Base-by-base conservation (phyloP, 1,140 invertebrate species). In the Drosophila murphyi region DNA sequence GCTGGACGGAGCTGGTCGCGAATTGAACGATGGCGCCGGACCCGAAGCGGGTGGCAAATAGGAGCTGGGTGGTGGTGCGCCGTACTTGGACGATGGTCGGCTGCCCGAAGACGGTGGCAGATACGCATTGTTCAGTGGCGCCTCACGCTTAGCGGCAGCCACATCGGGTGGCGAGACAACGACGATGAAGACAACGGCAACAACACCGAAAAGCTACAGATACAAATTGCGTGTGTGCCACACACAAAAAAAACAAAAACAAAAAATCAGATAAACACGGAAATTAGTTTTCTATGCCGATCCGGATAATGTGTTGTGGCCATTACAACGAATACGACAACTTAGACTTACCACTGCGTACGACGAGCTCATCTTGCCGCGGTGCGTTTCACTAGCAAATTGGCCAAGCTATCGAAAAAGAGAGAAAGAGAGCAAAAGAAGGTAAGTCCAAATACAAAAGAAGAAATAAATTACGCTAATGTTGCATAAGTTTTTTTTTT, bases 1-100 rank as follows among this genome's bases (percentile, higher is more conserved):
- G 45, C 91, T 93, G 50, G 93, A 93, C 1, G 94, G 93, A 29
- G 92, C 93, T 20, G 91, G 80, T 12, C 64, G 77, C 28, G 90
- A 57, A 68, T 80, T 81, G 80, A 90, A 75, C 56, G 91, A 76
- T 3, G 78, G 90, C 4, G 92, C 91, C 4, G 92, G 92, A 2
- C 92, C 90, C 1, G 91, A 91, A 28, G 92, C 90, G 6, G 93
- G 91, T 10, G 91, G 91, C 64, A 92, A 55, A 52, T 92, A 92
- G 0, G 90, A 92, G 62, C 76, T 92, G 31, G 76, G 56, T 3
- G 90, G 85, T 0, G 90, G 79, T 1, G 89, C 78, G 31, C 78
- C 86, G 35, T 91, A 88, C 43, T 82, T 88, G 41, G 76, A 76
- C 0, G 83, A 73, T 1, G 83, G 82, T 8, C 82, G 45, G n/a